Evolutionary conservation across 1,140 invertebrate genomes (phyloP).

Genomic region (Phocides pigmalion): DNA sequence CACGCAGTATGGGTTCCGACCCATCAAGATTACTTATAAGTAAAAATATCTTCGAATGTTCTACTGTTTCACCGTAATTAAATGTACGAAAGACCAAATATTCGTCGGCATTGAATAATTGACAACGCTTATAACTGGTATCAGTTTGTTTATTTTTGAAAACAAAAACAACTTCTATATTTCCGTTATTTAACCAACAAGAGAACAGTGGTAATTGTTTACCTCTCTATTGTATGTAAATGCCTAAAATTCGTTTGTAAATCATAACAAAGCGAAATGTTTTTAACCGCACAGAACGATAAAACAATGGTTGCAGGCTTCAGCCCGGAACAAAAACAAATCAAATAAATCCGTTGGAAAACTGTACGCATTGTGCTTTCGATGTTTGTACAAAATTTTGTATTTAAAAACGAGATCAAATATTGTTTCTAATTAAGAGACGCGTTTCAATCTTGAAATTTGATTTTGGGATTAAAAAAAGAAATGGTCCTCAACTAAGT

Average conservation of each 20-base stretch:
- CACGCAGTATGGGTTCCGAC: too few relatives aligned
- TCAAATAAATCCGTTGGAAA: constrained; percentile 20
- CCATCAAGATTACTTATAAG: too few relatives aligned
- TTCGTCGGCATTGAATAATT: too few relatives aligned
- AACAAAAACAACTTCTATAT: not conserved
- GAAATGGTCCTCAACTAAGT: too few relatives aligned
- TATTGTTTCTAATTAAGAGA: constrained; percentile 4
- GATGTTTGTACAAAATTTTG: constrained; percentile 17
- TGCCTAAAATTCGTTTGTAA: constrained; percentile 8
- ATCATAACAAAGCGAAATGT: constrained; percentile 16
- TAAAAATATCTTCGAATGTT: too few relatives aligned
- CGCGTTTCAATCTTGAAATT: not conserved
- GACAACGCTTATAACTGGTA: too few relatives aligned
- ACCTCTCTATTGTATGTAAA: constrained; percentile 7
- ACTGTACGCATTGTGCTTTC: constrained; percentile 3
- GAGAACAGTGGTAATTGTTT: not conserved
- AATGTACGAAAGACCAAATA: too few relatives aligned
- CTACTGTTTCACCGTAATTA: too few relatives aligned
- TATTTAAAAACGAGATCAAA: constrained; percentile 3
- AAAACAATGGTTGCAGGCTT: constrained; percentile 22
- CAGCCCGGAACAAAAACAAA: constrained; percentile 13
- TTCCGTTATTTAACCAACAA: not conserved
- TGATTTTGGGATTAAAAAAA: too few relatives aligned
- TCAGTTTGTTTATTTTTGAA: not conserved
- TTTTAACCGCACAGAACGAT: constrained; percentile 18